phyloP scores from a whole-genome alignment of 1,140 invertebrate genomes.

The Aradophagus sp. region DNA sequence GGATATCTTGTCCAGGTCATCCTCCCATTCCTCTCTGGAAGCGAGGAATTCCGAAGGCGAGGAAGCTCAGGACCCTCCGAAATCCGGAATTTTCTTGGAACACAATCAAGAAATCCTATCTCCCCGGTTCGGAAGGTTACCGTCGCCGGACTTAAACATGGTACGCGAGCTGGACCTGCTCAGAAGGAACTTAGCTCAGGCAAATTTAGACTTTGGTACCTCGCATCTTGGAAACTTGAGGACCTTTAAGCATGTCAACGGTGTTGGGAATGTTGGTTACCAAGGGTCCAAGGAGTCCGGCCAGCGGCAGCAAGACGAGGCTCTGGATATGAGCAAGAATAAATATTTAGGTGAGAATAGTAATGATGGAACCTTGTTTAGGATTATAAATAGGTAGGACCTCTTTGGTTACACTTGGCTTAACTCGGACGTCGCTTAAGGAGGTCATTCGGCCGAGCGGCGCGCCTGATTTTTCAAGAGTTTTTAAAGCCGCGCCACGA shows the following conservation, averaged over 20 bases:
- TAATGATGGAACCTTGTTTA: no score
- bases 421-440: slow-evolving; percentile 44
- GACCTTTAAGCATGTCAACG: slow-evolving; percentile 60
- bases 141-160: slow-evolving; percentile 64
- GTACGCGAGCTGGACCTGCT: slow-evolving; percentile 64
- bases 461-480: slow-evolving; percentile 65
- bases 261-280: slow-evolving; percentile 45
- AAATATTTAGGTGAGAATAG: slow-evolving; percentile 71
- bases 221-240: slow-evolving; percentile 53
- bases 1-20: slow-evolving; percentile 68
- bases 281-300: slow-evolving; percentile 61
- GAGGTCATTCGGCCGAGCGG: slow-evolving; percentile 64
- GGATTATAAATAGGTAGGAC: slow-evolving; percentile 12
- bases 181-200: slow-evolving; percentile 67
- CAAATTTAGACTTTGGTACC: slow-evolving; percentile 64
- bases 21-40: slow-evolving; percentile 48
- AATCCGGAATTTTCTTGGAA: slow-evolving; percentile 21
- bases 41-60: slow-evolving; percentile 54
- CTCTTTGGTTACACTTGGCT: slow-evolving; percentile 22
- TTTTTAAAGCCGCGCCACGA: slow-evolving; percentile 69
- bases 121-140: slow-evolving; percentile 53
- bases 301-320: slow-evolving; percentile 70
- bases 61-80: slow-evolving; percentile 35
- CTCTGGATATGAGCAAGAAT: slow-evolving; percentile 73
- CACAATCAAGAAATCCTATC: slow-evolving; percentile 34